Conservation (phyloP, 2,888 invertebrate species). For the Scaptomyza reducta region DNA sequence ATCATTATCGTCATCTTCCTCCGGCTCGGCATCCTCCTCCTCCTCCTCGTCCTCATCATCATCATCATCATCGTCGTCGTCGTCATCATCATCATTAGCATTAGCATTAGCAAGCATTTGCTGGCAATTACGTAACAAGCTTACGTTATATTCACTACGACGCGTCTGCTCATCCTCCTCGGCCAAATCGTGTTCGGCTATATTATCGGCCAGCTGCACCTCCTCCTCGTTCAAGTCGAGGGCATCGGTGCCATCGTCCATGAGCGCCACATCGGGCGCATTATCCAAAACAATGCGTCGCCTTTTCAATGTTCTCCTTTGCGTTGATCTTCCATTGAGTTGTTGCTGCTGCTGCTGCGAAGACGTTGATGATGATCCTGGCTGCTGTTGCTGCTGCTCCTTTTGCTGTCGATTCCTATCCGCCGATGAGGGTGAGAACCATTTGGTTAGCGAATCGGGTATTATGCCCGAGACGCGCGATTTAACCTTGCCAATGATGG, state of each 20-base stretch:
- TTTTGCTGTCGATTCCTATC: slow-evolving; percentile 13
- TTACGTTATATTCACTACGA: slow-evolving; percentile 59
- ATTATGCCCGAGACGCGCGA: slow-evolving; percentile 82
- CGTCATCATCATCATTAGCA: slow-evolving; percentile 51
- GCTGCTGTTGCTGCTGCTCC: slow-evolving; percentile 13
- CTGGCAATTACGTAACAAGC: slow-evolving; percentile 44
- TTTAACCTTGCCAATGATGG: slow-evolving; percentile 83
- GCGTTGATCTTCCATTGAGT: slow-evolving; percentile 51
- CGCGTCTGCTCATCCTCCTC: slow-evolving; percentile 63
- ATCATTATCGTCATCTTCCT: slow-evolving; percentile 8
- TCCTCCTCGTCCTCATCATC: slow-evolving; percentile 46
- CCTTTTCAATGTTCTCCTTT: slow-evolving; percentile 63
- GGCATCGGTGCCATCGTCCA: slow-evolving; percentile 67
- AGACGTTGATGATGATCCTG: not conserved
- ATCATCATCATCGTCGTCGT: slow-evolving; percentile 67
- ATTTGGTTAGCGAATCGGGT: slow-evolving; percentile 80
- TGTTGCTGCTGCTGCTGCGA: slow-evolving; percentile 28
- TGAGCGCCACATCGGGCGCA: slow-evolving; percentile 33
- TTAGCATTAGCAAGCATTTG: slow-evolving; percentile 27
- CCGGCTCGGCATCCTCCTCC: slow-evolving; percentile 25
- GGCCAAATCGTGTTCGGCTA: slow-evolving; percentile 69
- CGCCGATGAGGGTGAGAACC: slow-evolving; percentile 81
- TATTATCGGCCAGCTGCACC: slow-evolving; percentile 68
- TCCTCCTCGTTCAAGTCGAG: slow-evolving; percentile 67
- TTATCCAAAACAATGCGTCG: slow-evolving; percentile 74